phyloP scores from a whole-genome alignment of 1,140 invertebrate species.

The Anadara kagoshimensis region DNA sequence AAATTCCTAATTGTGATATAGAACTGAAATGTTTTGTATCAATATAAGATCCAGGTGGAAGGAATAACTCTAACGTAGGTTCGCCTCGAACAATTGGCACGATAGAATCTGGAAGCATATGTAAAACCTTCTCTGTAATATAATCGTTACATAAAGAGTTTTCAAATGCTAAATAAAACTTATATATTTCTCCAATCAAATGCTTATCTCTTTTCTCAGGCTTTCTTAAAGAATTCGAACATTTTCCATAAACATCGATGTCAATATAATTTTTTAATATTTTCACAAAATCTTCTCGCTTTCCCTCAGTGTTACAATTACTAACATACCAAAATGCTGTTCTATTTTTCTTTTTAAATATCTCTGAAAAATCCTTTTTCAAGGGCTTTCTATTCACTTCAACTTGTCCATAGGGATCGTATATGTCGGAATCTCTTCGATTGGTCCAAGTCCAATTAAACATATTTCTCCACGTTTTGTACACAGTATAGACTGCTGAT shows the following conservation, averaged over 20 bases:
- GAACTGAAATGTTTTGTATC: too few species aligned
- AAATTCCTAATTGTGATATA: too few species aligned
- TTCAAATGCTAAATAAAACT: conserved; percentile 74
- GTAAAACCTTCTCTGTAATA: conserved; percentile 92
- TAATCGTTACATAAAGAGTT: conserved; percentile 98
- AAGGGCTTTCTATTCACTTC: not conserved
- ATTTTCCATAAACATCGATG: conserved; percentile 68
- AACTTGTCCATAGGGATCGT: not conserved
- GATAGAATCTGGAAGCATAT: conserved; percentile 12
- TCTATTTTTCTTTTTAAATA: conserved; percentile 33
- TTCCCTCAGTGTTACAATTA: conserved; percentile 77
- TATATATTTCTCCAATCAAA: conserved; percentile 46
- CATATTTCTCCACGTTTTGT: conserved; percentile 1
- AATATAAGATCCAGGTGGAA: too few species aligned
- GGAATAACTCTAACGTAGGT: too few species aligned
- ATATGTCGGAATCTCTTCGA: conserved; percentile 12
- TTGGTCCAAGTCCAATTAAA: conserved; percentile 34
- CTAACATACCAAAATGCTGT: conserved; percentile 79
- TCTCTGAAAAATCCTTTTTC: not conserved
- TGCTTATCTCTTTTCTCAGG: not conserved
- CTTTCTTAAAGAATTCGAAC: conserved; percentile 52
- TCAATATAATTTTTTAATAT: conserved; percentile 48
- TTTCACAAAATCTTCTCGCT: conserved; percentile 62
- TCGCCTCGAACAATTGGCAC: too few species aligned
- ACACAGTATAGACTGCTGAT: not conserved